Evolutionary conservation across 2,113 vertebrate genomes (phyloP).

Genomic region (Procavia capensis): DNA sequence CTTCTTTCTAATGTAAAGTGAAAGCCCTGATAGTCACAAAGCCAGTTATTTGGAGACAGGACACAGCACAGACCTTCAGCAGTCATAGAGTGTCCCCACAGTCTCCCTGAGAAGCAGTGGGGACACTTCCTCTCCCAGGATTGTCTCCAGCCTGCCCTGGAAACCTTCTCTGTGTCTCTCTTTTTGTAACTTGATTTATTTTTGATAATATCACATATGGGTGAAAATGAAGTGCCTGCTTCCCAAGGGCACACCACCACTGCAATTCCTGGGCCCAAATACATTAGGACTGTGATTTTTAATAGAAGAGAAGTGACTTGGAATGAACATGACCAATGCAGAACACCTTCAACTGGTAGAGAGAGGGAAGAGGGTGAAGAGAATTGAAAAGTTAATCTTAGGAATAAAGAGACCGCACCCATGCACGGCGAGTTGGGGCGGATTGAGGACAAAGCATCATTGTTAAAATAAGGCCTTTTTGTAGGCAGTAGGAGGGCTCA

Average conservation of each 20-base stretch:
- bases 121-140: no score
- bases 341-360: not conserved
- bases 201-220: not conserved
- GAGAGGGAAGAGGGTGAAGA: no score
- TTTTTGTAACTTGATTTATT: not conserved
- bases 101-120: not conserved
- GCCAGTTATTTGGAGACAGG: not conserved
- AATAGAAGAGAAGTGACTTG: not conserved
- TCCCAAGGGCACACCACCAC: not conserved
- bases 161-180: fast-evolving
- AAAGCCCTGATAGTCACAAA: not conserved
- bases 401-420: not conserved
- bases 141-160: not conserved
- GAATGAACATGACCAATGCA: not conserved
- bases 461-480: not conserved
- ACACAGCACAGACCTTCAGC: fast-evolving
- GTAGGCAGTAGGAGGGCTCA: not conserved
- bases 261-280: not conserved
- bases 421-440: fast-evolving
- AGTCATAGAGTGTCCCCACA: not conserved
- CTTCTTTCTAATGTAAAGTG: not conserved
- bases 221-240: not conserved
- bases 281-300: not conserved
- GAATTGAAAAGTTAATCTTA: not conserved
- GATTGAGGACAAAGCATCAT: not conserved